Evolutionary conservation across 1,140 invertebrate genomes (phyloP).

Genomic region (Acromyrmex echinatior): DNA sequence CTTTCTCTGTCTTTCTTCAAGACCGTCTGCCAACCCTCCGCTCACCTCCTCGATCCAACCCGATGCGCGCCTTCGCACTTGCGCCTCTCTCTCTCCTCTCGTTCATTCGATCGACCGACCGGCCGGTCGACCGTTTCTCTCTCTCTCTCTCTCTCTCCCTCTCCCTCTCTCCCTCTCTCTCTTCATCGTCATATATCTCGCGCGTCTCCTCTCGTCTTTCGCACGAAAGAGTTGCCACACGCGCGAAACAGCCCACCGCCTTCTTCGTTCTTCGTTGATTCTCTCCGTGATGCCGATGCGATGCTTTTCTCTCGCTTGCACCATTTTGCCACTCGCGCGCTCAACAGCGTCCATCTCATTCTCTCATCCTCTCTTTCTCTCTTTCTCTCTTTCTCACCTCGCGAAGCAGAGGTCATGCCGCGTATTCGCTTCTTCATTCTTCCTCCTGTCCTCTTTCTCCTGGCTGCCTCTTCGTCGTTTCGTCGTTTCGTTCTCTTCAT

Average conservation of each 20-base stretch:
- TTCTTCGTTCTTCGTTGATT: slow-evolving; percentile 46
- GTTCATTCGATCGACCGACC: slow-evolving; percentile 21
- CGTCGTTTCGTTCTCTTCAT: slow-evolving; percentile 35
- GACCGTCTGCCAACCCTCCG: slow-evolving; percentile 17
- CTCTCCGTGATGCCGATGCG: background rate
- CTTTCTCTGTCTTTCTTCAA: slow-evolving; percentile 35
- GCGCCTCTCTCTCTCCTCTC: slow-evolving; percentile 22
- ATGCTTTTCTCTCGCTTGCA: slow-evolving; percentile 37
- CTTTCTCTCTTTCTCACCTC: slow-evolving; percentile 50
- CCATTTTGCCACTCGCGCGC: slow-evolving; percentile 39
- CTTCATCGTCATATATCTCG: slow-evolving; percentile 52
- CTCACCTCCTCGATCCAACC: slow-evolving; percentile 53
- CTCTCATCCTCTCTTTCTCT: background rate
- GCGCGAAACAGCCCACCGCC: slow-evolving; percentile 63
- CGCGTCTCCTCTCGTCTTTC: slow-evolving; percentile 63
- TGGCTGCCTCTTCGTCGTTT: slow-evolving; percentile 13
- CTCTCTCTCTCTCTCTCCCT: no score
- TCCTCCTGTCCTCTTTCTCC: slow-evolving; percentile 37
- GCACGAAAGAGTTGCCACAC: slow-evolving; percentile 68
- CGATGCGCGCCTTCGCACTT: slow-evolving; percentile 64
- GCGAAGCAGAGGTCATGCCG: slow-evolving; percentile 69
- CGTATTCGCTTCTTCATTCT: slow-evolving; percentile 72
- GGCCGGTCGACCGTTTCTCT: slow-evolving; percentile 29
- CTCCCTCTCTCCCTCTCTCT: slow-evolving; percentile 9
- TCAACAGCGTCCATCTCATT: background rate